A percentile compares a stretch with the other conserved stretches of the same genome.
phyloP scores from a whole-genome alignment of 2,113 vertebrate species.

The Scomber colias region DNA sequence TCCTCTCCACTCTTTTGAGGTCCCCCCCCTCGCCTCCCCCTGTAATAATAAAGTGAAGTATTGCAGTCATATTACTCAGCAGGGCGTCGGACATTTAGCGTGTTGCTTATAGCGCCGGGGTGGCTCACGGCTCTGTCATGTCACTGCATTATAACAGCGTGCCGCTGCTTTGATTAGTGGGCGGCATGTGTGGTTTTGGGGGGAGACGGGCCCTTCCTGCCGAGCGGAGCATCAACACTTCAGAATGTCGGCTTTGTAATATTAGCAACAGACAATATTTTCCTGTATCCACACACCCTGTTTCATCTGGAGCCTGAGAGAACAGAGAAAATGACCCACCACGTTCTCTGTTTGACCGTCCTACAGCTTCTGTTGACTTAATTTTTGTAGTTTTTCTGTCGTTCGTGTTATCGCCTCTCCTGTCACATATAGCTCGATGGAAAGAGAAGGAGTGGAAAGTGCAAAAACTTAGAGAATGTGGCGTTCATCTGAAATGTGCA shows the following conservation, averaged over 20 bases:
- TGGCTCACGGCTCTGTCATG: constrained; percentile 11
- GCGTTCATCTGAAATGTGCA: no score
- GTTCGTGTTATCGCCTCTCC: background rate
- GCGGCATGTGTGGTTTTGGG: constrained; percentile 48
- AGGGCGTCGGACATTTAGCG: background rate
- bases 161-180: constrained; percentile 54
- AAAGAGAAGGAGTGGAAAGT: background rate
- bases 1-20: constrained; percentile 13
- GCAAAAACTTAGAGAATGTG: no score
- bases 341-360: constrained; percentile 8
- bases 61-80: constrained; percentile 37
- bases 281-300: constrained; percentile 11
- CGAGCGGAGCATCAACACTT: constrained; percentile 46
- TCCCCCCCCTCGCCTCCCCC: constrained; percentile 20
- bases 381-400: background rate
- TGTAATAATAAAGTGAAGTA: constrained; percentile 51
- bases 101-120: constrained; percentile 15
- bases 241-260: constrained; percentile 45
- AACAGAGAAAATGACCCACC: background rate
- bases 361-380: background rate
- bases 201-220: constrained; percentile 52
- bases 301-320: constrained; percentile 39
- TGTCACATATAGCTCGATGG: background rate
- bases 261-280: constrained; percentile 43
- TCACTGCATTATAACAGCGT: constrained; percentile 39